Conservation (phyloP, 2,797 vertebrate genomes). For the Microctenopoma steveboyesi region DNA sequence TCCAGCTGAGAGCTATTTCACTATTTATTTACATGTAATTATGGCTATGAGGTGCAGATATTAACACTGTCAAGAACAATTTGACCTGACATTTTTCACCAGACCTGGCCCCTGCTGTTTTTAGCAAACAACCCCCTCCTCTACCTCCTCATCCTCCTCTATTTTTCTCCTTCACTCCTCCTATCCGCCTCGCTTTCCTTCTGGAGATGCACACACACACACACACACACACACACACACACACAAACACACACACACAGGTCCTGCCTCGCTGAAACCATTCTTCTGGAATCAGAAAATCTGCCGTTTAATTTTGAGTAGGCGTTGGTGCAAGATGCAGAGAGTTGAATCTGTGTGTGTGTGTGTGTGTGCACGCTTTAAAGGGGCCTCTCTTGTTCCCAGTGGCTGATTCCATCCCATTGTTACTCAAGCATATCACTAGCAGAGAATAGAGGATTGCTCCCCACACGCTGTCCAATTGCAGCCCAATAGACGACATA, state of each 20-base stretch:
- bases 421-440: slow-evolving; percentile 85
- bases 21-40: slow-evolving; percentile 99
- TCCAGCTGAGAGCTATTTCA: slow-evolving; percentile 98
- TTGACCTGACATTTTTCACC: slow-evolving; percentile 99
- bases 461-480: slow-evolving; percentile 82
- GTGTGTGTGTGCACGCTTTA: slow-evolving; percentile 32
- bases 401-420: slow-evolving; percentile 84
- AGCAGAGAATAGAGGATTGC: slow-evolving; percentile 84
- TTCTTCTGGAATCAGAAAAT: slow-evolving; percentile 88
- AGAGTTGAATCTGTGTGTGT: slow-evolving; percentile 50
- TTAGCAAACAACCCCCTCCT: slow-evolving; percentile 78
- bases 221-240: slow-evolving; percentile 6
- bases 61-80: slow-evolving; percentile 99
- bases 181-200: slow-evolving; percentile 62
- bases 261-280: slow-evolving; percentile 67
- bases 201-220: slow-evolving; percentile 40
- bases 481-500: slow-evolving; percentile 84
- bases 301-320: slow-evolving; percentile 88
- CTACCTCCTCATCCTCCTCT: slow-evolving; percentile 14
- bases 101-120: slow-evolving; percentile 88
- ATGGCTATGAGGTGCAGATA: slow-evolving; percentile 99
- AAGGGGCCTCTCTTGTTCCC: slow-evolving; percentile 81
- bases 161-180: slow-evolving; percentile 50
- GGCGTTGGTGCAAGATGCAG: slow-evolving; percentile 65
- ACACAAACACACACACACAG: too few species aligned